These are phyloP conservation scores for Archips xylosteana DNA, from an alignment of 2,888 invertebrate genomes.

Conservation along the genomic window DNA sequence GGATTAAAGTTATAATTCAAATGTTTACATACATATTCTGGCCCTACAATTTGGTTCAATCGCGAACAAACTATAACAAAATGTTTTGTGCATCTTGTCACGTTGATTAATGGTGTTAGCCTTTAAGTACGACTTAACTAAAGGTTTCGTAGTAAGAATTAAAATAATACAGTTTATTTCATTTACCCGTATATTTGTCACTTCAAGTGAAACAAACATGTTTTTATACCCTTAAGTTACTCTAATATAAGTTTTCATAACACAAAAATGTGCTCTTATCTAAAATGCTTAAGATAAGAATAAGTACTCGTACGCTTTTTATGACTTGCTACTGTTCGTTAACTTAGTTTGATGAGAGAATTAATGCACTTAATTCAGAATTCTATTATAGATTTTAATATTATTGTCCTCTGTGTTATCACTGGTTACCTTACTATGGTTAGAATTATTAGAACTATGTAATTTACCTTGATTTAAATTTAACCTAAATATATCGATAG, in stretches of 20 bases:
- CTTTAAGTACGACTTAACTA: neutral
- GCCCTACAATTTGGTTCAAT: too few species aligned
- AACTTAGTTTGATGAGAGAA: neutral
- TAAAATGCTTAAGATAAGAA: slow-evolving; percentile 30
- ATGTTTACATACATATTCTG: too few species aligned
- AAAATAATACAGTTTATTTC: slow-evolving; percentile 3
- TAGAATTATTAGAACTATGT: slow-evolving; percentile 41
- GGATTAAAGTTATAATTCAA: too few species aligned
- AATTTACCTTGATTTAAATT: slow-evolving; percentile 46
- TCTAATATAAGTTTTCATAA: neutral
- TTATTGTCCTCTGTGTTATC: slow-evolving; percentile 57
- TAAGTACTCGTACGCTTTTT: slow-evolving; percentile 4
- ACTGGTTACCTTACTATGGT: slow-evolving; percentile 33
- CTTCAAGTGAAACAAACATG: neutral
- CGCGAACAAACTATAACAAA: too few species aligned
- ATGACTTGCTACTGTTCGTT: neutral
- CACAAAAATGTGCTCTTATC: slow-evolving; percentile 12
- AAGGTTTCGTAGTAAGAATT: neutral
- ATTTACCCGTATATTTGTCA: neutral
- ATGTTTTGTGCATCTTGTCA: too few species aligned
- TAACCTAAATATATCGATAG: slow-evolving; percentile 43
- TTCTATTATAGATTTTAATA: slow-evolving; percentile 54
- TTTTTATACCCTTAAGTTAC: neutral
- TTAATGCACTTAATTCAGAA: slow-evolving; percentile 41
- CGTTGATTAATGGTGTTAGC: too few species aligned